These are phyloP conservation scores for Acestrorhynchus altus DNA, from an alignment of 2,797 vertebrate species.

Conservation along the genomic window DNA sequence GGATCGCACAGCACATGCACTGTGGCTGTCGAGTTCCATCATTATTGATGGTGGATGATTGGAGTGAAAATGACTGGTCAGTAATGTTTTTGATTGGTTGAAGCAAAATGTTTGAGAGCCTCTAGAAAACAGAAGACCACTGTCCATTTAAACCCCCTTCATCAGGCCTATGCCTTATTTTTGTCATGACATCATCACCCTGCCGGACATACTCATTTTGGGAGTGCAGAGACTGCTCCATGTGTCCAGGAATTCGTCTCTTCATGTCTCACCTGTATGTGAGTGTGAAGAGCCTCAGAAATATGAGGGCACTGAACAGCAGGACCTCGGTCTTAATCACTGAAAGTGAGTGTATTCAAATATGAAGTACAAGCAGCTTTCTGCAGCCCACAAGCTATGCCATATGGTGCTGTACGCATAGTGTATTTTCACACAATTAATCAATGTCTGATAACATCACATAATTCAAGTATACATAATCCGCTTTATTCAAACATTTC, in stretches of 20 bases:
- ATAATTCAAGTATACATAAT: too few species aligned
- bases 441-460: neutral
- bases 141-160: neutral
- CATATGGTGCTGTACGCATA: neutral
- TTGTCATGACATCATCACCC: constrained; percentile 13
- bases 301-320: neutral
- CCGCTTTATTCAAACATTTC: too few species aligned
- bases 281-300: neutral
- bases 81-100: neutral
- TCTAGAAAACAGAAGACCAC: neutral
- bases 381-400: neutral
- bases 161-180: neutral
- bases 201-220: constrained; percentile 6
- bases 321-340: neutral
- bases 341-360: constrained; percentile 12
- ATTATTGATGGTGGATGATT: too few species aligned
- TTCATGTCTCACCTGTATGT: constrained; percentile 29
- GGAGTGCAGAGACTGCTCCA: neutral
- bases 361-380: neutral
- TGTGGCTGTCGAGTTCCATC: neutral
- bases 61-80: too few species aligned
- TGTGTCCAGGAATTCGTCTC: neutral
- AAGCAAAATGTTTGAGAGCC: neutral
- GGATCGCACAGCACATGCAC: neutral
- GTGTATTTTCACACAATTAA: neutral